A percentile compares a stretch with the other conserved stretches of the same genome.
phyloP scores from a whole-genome alignment of 2,113 vertebrate species.

The Leucoraja erinaceus region DNA sequence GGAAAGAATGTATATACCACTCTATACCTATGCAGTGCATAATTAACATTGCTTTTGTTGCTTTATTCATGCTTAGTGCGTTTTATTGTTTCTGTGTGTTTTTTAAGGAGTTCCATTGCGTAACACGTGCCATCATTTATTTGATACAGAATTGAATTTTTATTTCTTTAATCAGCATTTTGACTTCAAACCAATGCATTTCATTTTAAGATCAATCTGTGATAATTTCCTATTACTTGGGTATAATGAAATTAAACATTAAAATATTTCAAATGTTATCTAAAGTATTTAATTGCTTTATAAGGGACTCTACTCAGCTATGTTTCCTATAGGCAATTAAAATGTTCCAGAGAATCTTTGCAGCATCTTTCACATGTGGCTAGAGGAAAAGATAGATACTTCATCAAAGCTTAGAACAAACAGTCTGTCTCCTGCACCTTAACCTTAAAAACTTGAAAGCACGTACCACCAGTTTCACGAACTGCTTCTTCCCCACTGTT shows the following conservation, averaged over 20 bases:
- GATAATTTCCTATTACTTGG: not conserved
- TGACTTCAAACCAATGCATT: not conserved
- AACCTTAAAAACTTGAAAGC: not conserved
- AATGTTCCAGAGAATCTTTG: not conserved
- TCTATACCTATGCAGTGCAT: not conserved
- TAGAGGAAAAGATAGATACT: not conserved
- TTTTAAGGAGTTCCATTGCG: not conserved
- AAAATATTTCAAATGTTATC: not conserved
- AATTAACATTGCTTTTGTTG: not conserved
- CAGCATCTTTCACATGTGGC: not conserved
- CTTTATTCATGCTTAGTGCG: not conserved
- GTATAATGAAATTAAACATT: not conserved
- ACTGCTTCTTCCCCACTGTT: no score
- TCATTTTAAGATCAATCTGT: not conserved
- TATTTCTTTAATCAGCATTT: not conserved
- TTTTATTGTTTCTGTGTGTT: conserved; percentile 16
- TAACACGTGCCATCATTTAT: not conserved
- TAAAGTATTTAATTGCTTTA: not conserved
- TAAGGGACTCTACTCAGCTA: not conserved
- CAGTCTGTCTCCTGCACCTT: not conserved
- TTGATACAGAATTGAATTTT: not conserved
- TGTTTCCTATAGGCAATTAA: not conserved
- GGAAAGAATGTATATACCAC: conserved; percentile 25
- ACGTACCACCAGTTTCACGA: no score
- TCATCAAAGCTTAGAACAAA: not conserved